Base-by-base conservation (phyloP, 2,888 invertebrate species). In the Nyleta sp. region DNA sequence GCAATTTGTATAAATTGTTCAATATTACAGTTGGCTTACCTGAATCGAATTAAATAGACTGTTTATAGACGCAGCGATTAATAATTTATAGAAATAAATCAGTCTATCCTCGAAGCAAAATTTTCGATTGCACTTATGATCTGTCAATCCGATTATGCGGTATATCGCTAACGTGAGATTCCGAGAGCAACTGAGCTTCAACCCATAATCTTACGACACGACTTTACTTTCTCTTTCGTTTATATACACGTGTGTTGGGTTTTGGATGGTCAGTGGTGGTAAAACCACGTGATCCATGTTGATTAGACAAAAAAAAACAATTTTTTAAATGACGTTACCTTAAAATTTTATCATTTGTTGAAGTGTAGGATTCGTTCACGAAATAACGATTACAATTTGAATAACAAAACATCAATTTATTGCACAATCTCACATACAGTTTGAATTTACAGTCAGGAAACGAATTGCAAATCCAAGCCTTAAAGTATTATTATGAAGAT, bases 171-270 rank as follows among this genome's bases (percentile, higher is more conserved):
- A 60, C 33, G 42, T 17, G 40, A 59, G 59, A 50, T 7, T 17
- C 35, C 17, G 20, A 53, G 60, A 71, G 44, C 62, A 38, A 60
- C 53, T 46, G 60, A 60, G 33, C 53, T 15, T 62, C 18, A 40
- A 71, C 60, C 46, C 15, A 71, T 62, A 62, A 52, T 71, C 52
- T 71, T 60, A 52, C 52, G 71, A 33, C 22, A 70, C n/a, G 15
- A 33, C 42, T n/a, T 60, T 62, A 71, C 71, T 71, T 71, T 71
- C 71, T 71, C 71, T 71, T 62, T 71, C 53, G 33, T 71, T 71
- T 52, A 48, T 52, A 70, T 42, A 60, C 52, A 40, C 15, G 50
- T 40, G 13, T 8, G 24, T 50, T 7, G n/a, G 11, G 28, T 44
- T 60, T 71, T 35, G 35, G 57, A 62, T 62, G 38, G 31, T 44